Conservation (phyloP, 2,113 vertebrate species). For the Rhinolophus ferrumequinum region DNA sequence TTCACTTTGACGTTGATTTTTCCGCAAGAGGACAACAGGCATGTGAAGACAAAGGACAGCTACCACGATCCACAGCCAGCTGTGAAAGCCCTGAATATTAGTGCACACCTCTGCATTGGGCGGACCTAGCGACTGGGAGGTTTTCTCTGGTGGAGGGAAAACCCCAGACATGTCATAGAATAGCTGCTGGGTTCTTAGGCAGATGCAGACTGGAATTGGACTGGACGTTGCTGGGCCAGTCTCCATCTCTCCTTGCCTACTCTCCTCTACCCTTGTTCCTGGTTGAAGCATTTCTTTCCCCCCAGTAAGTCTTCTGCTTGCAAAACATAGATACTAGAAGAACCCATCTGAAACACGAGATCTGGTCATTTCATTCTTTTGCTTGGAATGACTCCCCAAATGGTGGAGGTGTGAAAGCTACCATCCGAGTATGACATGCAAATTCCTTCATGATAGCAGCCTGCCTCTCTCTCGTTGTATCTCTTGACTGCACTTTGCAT, state of each 20-base stretch:
- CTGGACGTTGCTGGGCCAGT: background rate
- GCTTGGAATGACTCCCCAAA: background rate
- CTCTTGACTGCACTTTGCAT: background rate
- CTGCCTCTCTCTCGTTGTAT: background rate
- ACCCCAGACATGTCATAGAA: background rate
- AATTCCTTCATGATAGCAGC: background rate
- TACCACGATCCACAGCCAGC: background rate
- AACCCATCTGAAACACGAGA: background rate
- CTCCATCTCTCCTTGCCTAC: background rate
- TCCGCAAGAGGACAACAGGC: background rate
- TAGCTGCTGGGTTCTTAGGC: background rate
- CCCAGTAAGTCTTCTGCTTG: background rate
- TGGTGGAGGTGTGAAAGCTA: background rate
- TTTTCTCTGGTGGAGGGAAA: background rate
- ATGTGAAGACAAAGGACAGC: background rate
- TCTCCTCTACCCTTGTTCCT: background rate
- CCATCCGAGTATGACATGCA: fast-evolving
- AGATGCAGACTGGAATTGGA: background rate
- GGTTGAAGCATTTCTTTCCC: background rate
- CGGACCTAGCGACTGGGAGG: background rate
- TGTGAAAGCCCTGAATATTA: background rate
- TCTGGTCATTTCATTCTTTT: background rate
- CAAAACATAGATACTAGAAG: background rate
- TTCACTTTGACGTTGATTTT: conserved; percentile 54
- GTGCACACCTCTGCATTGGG: too few species aligned